Evolutionary conservation across 1,140 invertebrate genomes (phyloP).

Genomic region (Tetramorium parvispinum): DNA sequence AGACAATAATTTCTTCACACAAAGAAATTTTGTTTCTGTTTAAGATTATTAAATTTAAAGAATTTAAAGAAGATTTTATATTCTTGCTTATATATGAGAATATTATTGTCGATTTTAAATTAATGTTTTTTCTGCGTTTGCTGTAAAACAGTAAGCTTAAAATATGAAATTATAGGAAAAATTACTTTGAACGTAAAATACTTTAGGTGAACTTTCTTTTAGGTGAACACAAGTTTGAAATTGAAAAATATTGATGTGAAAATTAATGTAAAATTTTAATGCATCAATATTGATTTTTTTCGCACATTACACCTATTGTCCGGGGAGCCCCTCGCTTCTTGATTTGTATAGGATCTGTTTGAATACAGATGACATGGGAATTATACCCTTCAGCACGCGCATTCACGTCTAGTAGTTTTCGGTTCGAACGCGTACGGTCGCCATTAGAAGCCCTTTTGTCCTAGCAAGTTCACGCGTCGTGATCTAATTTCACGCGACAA

Average conservation of each 20-base stretch:
- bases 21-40: no score
- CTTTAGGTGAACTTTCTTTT: no score
- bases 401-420: constrained; percentile 35
- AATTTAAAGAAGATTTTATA: no score
- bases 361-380: constrained; percentile 22
- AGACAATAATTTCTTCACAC: no score
- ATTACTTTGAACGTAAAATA: no score
- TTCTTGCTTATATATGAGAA: no score
- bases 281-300: not conserved
- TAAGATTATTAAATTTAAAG: no score
- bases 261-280: not conserved
- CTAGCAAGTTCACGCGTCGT: constrained; percentile 21
- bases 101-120: no score
- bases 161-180: no score
- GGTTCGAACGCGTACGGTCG: not conserved
- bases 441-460: constrained; percentile 41
- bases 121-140: no score
- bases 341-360: not conserved
- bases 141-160: no score
- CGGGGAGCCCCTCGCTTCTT: not conserved
- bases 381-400: constrained; percentile 19
- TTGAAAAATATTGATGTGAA: not conserved
- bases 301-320: constrained; percentile 11
- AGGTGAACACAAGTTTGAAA: not conserved
- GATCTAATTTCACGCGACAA: constrained; percentile 48